phyloP scores from a whole-genome alignment of 2,888 invertebrate species.

The Ashinkailepas kermadecensis region DNA sequence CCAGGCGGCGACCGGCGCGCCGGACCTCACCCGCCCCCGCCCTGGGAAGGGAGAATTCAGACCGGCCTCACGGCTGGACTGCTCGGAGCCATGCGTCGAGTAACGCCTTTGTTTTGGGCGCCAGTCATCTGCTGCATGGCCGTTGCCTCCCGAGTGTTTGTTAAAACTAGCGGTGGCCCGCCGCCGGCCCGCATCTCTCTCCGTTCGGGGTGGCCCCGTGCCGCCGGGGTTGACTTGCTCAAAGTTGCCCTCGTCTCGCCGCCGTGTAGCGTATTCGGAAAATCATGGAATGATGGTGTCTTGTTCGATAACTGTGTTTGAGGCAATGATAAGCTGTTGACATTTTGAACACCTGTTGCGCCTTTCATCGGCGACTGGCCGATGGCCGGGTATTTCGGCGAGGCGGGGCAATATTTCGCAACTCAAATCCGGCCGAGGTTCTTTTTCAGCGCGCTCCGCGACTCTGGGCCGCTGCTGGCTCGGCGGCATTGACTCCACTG shows the following conservation, averaged over 20 bases:
- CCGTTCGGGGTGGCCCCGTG: background rate
- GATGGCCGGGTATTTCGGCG: background rate
- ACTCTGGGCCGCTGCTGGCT: background rate
- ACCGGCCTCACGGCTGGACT: background rate
- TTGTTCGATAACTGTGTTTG: no score
- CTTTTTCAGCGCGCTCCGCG: constrained; percentile 15
- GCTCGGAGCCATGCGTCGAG: background rate
- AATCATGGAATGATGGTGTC: no score
- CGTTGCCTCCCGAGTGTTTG: background rate
- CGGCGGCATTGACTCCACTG: background rate
- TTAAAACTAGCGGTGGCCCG: background rate
- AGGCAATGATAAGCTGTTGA: no score
- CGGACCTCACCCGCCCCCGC: background rate
- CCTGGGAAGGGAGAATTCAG: background rate
- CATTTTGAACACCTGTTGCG: no score
- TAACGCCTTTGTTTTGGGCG: background rate
- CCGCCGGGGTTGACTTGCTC: background rate
- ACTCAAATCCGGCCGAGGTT: background rate
- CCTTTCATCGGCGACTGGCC: background rate
- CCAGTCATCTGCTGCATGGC: background rate
- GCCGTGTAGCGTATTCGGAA: background rate
- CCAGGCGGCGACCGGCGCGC: constrained; percentile 9
- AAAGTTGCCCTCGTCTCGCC: background rate
- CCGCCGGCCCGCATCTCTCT: constrained; percentile 7
- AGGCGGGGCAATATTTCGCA: background rate